Conservation (phyloP, 1,140 invertebrate genomes). For the Telenomus remus region DNA sequence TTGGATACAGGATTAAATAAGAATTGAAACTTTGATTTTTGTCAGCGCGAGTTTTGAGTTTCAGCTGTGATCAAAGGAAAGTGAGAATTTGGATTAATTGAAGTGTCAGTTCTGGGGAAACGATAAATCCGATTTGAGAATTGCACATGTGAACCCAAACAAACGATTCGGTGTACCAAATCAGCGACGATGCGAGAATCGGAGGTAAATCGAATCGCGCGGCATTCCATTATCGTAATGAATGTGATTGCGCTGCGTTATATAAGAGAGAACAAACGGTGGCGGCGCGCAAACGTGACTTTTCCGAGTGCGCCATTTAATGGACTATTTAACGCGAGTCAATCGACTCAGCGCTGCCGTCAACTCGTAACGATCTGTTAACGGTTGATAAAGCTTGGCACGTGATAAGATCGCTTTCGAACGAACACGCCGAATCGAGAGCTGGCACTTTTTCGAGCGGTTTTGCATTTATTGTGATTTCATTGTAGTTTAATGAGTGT, state of each 20-base stretch:
- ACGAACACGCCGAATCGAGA: constrained; percentile 9
- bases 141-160: no score
- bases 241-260: constrained; percentile 49
- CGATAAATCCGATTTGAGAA: no score
- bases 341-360: constrained; percentile 55
- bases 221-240: constrained; percentile 60
- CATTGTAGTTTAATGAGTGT: no score
- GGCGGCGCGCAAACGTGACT: constrained; percentile 56
- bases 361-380: constrained; percentile 62
- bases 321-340: constrained; percentile 60
- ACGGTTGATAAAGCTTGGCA: constrained; percentile 56
- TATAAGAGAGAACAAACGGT: constrained; percentile 37
- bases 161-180: not conserved
- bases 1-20: no score
- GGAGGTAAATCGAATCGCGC: constrained; percentile 57
- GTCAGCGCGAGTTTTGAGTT: no score
- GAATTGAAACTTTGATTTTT: no score
- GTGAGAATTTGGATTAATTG: no score
- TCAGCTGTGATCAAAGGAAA: no score
- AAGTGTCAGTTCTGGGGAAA: no score
- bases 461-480: no score
- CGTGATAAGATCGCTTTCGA: constrained; percentile 52
- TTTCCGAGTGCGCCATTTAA: constrained; percentile 60
- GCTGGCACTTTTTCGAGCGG: not conserved
- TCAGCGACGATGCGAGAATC: constrained; percentile 28